Evolutionary conservation across 1,140 invertebrate genomes (phyloP), one percentile per base, ranked within the genome.

Genomic region (Hyles vespertilio): DNA sequence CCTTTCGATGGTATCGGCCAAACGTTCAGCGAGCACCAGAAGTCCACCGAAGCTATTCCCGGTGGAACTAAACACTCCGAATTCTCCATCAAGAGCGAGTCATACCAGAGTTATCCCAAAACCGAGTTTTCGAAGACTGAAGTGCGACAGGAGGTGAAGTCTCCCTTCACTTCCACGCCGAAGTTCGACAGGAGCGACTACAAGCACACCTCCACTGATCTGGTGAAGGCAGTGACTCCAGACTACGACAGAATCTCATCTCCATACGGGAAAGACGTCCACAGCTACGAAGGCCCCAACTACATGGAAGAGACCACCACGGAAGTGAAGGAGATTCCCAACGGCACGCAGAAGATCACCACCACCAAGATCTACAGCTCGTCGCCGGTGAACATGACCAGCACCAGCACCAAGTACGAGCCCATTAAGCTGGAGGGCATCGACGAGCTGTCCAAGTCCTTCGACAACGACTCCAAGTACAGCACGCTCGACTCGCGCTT

Each of bases 291-390:
- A 1, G 87, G 82, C 6, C 87, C 87, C 5, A 89, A 90, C 53
- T 89, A 77, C 60, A 84, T 81, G 51, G 87, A 90, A 46, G 88
- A 90, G 63, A 89, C 89, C 0, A 89, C 81, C 0, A 90, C 89
- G 0, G 89, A 90, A 61, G 87, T 90, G 0, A 89, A 89, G 56
- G 88, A 89, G 10, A 88, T 90, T 58, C 88, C 89, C 0, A 90
- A 90, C 51, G 89, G 89, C 2, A 90, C 89, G 0, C 89, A 90
- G 57, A 89, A 89, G 58, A 83, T 89, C 0, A 90, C 89, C 0
- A 90, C 84, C 0, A 90, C 89, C 0, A 90, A 89, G 58, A 88
- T 90, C 4, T 90, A 90, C 75, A 89, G 88, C 61, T 90, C 89
- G 0, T 89, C 87, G 0, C 89, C 89, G 0, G 86, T 90, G 1